These are phyloP conservation scores for Ranitomeya variabilis DNA, from an alignment of 2,113 vertebrate genomes.

Conservation along the genomic window DNA sequence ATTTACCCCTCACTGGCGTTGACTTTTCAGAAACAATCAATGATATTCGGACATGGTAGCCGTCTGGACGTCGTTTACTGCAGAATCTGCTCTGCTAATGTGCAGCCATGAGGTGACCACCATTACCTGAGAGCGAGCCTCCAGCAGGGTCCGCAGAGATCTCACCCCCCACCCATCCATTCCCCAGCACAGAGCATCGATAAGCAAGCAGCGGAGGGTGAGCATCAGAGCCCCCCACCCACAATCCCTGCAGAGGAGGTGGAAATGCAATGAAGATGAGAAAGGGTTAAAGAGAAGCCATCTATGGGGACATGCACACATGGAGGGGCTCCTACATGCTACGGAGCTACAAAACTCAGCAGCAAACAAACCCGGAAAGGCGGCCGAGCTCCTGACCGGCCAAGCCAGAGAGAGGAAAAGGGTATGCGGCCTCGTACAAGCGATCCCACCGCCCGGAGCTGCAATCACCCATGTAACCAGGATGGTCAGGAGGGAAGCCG, in stretches of 20 bases:
- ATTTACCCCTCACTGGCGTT: no score
- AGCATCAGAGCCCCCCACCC: background rate
- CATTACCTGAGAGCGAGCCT: background rate
- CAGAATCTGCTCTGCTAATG: background rate
- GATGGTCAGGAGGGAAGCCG: background rate
- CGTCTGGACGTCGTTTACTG: no score
- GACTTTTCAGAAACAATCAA: background rate
- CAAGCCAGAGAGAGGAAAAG: background rate
- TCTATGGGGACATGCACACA: constrained; percentile 52
- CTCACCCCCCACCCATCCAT: constrained; percentile 16
- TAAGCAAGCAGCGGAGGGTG: constrained; percentile 61
- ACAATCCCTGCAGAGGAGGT: constrained; percentile 20
- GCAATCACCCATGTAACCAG: constrained; percentile 28
- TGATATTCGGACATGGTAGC: background rate
- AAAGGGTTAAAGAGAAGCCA: constrained; percentile 27
- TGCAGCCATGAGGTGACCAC: background rate
- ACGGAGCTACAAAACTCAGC: constrained; percentile 20
- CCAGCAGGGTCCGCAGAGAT: background rate
- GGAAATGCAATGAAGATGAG: constrained; percentile 61
- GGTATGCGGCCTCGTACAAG: background rate
- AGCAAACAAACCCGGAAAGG: background rate
- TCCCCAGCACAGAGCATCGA: constrained; percentile 56
- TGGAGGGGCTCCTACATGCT: constrained; percentile 39
- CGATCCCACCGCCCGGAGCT: background rate
- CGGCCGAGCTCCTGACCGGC: background rate